Percentiles rank a stretch among this genome's conserved stretches.
phyloP scores from a whole-genome alignment of 2,113 vertebrate species.

The Vombatus ursinus region DNA sequence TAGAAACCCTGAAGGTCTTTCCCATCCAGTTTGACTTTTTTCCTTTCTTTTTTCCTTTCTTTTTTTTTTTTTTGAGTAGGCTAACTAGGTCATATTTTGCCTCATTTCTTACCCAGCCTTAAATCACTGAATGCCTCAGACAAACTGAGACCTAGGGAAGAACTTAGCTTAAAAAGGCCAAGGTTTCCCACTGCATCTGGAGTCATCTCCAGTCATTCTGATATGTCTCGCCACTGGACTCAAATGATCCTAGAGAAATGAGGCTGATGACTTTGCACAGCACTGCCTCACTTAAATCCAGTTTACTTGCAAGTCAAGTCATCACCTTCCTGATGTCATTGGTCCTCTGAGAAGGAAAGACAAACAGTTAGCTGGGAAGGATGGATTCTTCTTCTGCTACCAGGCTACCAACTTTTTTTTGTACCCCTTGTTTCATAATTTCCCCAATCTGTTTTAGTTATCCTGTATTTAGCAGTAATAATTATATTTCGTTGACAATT shows the following conservation, averaged over 20 bases:
- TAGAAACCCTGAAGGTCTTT: too few species aligned
- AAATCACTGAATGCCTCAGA: too few species aligned
- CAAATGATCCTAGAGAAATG: not conserved
- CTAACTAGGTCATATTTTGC: too few species aligned
- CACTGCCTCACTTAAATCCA: not conserved
- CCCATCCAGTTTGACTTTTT: too few species aligned
- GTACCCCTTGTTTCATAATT: not conserved
- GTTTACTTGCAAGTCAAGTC: not conserved
- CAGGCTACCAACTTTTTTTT: not conserved
- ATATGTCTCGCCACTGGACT: not conserved
- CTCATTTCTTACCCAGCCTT: too few species aligned
- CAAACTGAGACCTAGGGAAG: too few species aligned
- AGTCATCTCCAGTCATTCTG: not conserved
- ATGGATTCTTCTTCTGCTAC: not conserved
- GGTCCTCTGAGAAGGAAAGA: not conserved
- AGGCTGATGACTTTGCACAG: too few species aligned
- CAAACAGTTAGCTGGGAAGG: not conserved
- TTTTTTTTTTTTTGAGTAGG: too few species aligned
- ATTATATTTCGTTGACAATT: not conserved
- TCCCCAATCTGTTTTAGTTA: not conserved
- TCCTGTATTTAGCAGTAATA: not conserved
- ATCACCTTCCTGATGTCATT: not conserved
- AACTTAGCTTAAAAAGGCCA: too few species aligned
- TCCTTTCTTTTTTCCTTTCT: too few species aligned
- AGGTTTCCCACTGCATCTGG: too few species aligned